Percentiles rank a stretch among this genome's conserved stretches.
phyloP scores from a whole-genome alignment of 1,140 invertebrate genomes.

The Bombyx mandarina region DNA sequence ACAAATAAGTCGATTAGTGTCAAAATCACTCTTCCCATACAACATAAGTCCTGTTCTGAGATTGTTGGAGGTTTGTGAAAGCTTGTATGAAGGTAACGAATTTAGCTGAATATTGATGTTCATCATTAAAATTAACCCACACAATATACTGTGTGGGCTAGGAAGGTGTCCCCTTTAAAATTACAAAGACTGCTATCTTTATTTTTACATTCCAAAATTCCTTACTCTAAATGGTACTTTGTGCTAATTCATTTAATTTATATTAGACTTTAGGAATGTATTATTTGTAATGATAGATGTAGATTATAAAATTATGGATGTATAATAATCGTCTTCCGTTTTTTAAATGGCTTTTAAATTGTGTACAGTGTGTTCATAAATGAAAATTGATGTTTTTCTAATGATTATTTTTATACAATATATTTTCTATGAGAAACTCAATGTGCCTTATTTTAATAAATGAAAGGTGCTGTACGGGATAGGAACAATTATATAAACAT shows the following conservation, averaged over 20 bases:
- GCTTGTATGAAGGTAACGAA: constrained; percentile 86
- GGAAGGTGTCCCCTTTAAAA: constrained; percentile 1
- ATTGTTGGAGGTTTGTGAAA: constrained; percentile 87
- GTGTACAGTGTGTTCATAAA: neutral
- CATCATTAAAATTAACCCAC: neutral
- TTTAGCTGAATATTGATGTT: constrained; percentile 70
- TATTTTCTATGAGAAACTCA: no score
- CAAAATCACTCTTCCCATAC: constrained; percentile 88
- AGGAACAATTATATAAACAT: no score
- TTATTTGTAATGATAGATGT: constrained; percentile 3
- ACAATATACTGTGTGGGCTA: neutral
- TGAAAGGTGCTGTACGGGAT: no score
- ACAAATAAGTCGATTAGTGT: constrained; percentile 86
- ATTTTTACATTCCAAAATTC: constrained; percentile 43
- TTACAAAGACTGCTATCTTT: constrained; percentile 33
- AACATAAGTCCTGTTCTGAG: constrained; percentile 90
- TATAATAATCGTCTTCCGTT: constrained; percentile 5
- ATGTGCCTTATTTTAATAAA: no score
- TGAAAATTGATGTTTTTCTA: neutral
- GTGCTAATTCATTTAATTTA: constrained; percentile 29
- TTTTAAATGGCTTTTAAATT: neutral
- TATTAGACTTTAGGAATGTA: constrained; percentile 27
- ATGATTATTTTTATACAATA: neutral
- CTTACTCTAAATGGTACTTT: constrained; percentile 5
- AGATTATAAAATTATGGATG: neutral